Percentiles rank a stretch among this genome's conserved stretches.
Evolutionary conservation across 2,113 vertebrate genomes (phyloP).

Genomic region (Muntiacus reevesi): DNA sequence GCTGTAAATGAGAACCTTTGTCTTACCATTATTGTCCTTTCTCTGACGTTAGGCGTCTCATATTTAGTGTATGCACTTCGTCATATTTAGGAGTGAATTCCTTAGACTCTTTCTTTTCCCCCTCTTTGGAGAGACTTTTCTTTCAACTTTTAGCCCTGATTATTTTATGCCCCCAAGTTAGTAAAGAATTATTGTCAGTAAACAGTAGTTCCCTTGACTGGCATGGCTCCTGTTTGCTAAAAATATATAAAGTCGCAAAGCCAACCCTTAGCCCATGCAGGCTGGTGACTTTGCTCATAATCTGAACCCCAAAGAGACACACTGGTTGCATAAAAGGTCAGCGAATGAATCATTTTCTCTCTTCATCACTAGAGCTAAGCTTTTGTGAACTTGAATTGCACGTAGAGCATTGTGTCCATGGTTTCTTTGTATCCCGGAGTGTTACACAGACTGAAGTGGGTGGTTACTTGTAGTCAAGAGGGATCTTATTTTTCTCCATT

Average conservation of each 20-base stretch:
- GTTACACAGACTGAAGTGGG: slow-evolving; percentile 4
- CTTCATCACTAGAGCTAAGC: slow-evolving; percentile 38
- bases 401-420: slow-evolving; percentile 28
- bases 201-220: not conserved
- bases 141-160: not conserved
- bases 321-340: not conserved
- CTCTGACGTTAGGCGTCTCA: slow-evolving; percentile 38
- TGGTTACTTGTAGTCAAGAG: slow-evolving; percentile 35
- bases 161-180: slow-evolving; percentile 10
- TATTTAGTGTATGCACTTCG: not conserved
- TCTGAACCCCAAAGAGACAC: slow-evolving; percentile 20
- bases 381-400: slow-evolving; percentile 29
- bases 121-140: not conserved
- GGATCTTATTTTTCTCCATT: slow-evolving; percentile 52
- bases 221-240: not conserved
- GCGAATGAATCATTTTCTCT: not conserved
- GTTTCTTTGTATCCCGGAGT: slow-evolving; percentile 44
- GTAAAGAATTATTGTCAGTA: not conserved
- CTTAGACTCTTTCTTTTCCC: not conserved
- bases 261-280: not conserved
- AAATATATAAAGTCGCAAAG: not conserved
- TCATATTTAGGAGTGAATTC: slow-evolving; percentile 51
- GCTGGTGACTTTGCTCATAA: not conserved
- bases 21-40: slow-evolving; percentile 39
- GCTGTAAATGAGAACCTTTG: slow-evolving; percentile 65